Evolutionary conservation across 2,113 vertebrate species (phyloP), one percentile per base, ranked within the genome.

Genomic region (Tauraco erythrolophus): DNA sequence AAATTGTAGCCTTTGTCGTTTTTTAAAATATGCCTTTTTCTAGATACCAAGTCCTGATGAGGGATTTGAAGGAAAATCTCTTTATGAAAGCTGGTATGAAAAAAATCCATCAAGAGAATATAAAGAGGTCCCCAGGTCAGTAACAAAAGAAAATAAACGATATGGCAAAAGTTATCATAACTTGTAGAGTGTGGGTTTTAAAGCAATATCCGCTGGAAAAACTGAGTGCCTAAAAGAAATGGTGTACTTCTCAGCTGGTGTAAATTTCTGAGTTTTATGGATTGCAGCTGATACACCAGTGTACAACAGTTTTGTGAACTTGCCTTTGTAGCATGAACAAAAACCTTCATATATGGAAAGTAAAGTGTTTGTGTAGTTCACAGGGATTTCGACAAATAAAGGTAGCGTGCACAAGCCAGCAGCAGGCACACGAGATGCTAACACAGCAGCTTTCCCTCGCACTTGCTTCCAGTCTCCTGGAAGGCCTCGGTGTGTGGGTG

Each of bases 31-130:
- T 53, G 21, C 78, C 78, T 48, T 78, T 92, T 43, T 68, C 23
- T 90, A 99, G 99, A 98, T 99, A 84, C 81, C 87, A 84, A 99
- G 99, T 88, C 99, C 99, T 21, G 99, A 99, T 90, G 98, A 98
- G 35, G 99, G 98, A 13, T 99, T 99, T 96, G 99, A 99, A 97
- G 98, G 98, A n/a, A 97, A 98, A 94, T 99, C 99, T 95, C 98
- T 99, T 43, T 99, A 99, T 85, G 98, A 99, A 65, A 99, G 99
- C 92, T 99, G 99, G 99, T 98, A 98, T 77, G 96, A 98, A 90
- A 99, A 98, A 91, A 99, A 99, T 97, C 62, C 98, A 86, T 98
- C 98, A 28, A 88, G 31, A 1, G 98, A 98, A 81, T 74, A 99
- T 78, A 98, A 97, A 37, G 98, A 98, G 4, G 97, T 98, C 14